Percentiles rank a stretch among this genome's conserved stretches.
Evolutionary conservation across 2,113 vertebrate species (phyloP).

Genomic region (Nycticebus coucang): DNA sequence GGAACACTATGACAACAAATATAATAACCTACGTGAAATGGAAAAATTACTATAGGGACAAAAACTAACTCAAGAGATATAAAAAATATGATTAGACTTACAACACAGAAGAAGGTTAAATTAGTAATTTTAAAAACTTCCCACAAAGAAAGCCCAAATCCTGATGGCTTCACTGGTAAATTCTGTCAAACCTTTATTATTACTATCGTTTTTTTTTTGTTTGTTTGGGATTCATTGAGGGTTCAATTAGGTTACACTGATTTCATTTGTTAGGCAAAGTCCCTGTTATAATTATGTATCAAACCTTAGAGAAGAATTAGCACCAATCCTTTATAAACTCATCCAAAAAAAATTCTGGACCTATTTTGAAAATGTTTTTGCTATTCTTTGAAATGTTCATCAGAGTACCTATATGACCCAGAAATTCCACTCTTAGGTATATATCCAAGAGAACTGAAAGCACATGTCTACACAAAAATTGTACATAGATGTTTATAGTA

Average conservation of each 20-base stretch:
- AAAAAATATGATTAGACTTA: neutral
- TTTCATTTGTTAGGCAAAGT: too few relatives aligned
- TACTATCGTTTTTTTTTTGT: too few relatives aligned
- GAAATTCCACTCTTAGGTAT: neutral
- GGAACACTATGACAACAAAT: neutral
- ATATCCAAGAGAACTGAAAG: neutral
- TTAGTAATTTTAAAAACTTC: neutral
- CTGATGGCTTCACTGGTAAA: neutral
- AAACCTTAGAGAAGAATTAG: neutral
- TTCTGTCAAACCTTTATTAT: neutral
- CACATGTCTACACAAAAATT: neutral
- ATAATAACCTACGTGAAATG: neutral
- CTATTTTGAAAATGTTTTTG: neutral
- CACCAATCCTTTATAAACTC: neutral
- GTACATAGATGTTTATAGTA: neutral
- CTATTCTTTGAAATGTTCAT: conserved; percentile 6
- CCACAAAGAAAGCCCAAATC: neutral
- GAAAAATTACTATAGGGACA: neutral
- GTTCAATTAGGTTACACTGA: too few relatives aligned
- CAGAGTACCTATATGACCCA: neutral
- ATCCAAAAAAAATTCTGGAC: neutral
- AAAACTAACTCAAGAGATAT: conserved; percentile 5
- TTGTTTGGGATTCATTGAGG: too few relatives aligned
- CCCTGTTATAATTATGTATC: too few relatives aligned
- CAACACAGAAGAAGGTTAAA: neutral